A percentile compares a stretch with the other conserved stretches of the same genome.
Conservation (phyloP, 2,113 vertebrate genomes). For the Sceloporus tristichus region DNA sequence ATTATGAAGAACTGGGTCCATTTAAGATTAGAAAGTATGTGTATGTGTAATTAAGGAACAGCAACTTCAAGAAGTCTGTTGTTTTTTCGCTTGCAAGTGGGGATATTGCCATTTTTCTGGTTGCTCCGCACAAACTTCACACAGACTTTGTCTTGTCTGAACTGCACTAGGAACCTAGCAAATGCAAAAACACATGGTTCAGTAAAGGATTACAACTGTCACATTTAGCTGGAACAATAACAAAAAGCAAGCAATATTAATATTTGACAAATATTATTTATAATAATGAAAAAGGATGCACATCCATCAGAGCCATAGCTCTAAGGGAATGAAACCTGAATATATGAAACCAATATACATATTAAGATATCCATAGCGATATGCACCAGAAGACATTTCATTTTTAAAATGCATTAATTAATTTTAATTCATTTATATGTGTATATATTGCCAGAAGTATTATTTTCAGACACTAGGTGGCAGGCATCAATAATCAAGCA, state of each 20-base stretch:
- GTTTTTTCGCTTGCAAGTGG: conserved; percentile 96
- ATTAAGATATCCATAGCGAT: no score
- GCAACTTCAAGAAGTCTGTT: conserved; percentile 97
- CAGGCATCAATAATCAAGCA: no score
- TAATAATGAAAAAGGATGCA: no score
- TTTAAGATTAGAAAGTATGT: conserved; percentile 53
- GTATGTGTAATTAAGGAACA: conserved; percentile 82
- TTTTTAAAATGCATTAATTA: no score
- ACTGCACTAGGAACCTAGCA: conserved; percentile 95
- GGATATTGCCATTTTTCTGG: conserved; percentile 90
- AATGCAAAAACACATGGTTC: conserved; percentile 11
- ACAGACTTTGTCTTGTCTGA: conserved; percentile 97
- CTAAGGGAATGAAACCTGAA: no score
- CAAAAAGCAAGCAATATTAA: background rate
- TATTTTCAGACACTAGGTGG: no score
- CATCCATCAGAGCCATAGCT: no score
- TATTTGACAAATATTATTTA: background rate
- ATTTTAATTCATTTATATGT: no score
- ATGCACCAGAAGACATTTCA: no score
- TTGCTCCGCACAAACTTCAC: conserved; percentile 94
- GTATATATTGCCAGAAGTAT: no score
- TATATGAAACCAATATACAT: no score
- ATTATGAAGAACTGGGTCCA: conserved; percentile 78
- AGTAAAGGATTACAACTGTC: background rate
- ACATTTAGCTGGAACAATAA: background rate